Evolutionary conservation across 2,888 invertebrate genomes (phyloP).

Genomic region (Calephelis perditalis): DNA sequence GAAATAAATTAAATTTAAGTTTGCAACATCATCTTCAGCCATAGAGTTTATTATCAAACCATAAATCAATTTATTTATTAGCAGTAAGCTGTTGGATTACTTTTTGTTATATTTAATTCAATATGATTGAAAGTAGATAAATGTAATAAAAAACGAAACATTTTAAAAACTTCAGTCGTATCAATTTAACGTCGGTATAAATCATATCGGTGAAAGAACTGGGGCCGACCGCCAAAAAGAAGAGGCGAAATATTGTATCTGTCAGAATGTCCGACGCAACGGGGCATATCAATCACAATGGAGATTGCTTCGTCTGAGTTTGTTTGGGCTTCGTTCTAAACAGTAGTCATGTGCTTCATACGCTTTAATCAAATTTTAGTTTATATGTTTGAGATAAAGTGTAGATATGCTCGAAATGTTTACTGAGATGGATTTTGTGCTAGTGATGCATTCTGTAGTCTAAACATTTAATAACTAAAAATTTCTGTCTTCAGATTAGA

Average conservation of each 20-base stretch:
- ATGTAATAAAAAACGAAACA: slow-evolving; percentile 9
- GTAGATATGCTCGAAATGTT: background rate
- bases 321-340: slow-evolving; percentile 14
- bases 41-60: no score
- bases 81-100: background rate
- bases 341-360: slow-evolving; percentile 3
- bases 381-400: background rate
- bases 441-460: background rate
- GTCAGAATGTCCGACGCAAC: slow-evolving; percentile 35
- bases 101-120: background rate
- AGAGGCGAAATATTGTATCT: slow-evolving; percentile 48
- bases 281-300: slow-evolving; percentile 50
- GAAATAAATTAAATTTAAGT: no score
- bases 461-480: background rate
- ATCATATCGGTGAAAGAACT: slow-evolving; percentile 37
- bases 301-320: slow-evolving; percentile 21
- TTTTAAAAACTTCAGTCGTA: slow-evolving; percentile 21
- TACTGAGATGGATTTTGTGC: background rate
- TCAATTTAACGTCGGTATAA: slow-evolving; percentile 35
- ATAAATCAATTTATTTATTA: no score
- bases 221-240: slow-evolving; percentile 44
- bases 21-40: no score
- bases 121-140: background rate
- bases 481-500: no score
- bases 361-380: slow-evolving; percentile 10